A percentile compares a stretch with the other conserved stretches of the same genome.
These are phyloP conservation scores for Amphipyra berbera DNA, from an alignment of 2,888 invertebrate species.

Conservation along the genomic window DNA sequence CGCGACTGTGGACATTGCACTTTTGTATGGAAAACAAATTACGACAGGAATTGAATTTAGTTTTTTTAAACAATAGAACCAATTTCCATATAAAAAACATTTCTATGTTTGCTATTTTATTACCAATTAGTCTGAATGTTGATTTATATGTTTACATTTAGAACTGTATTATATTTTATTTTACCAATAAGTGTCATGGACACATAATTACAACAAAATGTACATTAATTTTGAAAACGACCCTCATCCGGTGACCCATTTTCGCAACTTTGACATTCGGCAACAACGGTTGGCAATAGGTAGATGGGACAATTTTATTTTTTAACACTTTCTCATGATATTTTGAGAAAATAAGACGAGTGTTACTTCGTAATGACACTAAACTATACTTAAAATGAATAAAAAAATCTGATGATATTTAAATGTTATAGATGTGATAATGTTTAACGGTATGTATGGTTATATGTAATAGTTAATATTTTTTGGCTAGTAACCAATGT, in stretches of 20 bases:
- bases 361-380: conserved; percentile 16
- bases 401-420: background rate
- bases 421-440: conserved; percentile 1
- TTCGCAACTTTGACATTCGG: conserved; percentile 81
- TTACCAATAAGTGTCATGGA: too few relatives aligned
- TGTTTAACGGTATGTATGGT: background rate
- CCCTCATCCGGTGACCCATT: conserved; percentile 84
- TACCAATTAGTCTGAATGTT: too few relatives aligned
- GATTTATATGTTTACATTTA: too few relatives aligned
- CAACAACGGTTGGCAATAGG: conserved; percentile 79
- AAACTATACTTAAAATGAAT: background rate
- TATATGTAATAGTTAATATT: conserved; percentile 25
- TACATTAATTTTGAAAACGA: too few relatives aligned
- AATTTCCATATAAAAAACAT: too few relatives aligned
- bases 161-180: too few relatives aligned
- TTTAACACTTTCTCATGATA: conserved; percentile 54
- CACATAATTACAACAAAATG: too few relatives aligned
- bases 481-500: conserved; percentile 52
- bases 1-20: too few relatives aligned
- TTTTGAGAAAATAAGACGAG: conserved; percentile 65
- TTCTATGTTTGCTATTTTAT: too few relatives aligned
- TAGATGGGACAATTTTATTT: conserved; percentile 70
- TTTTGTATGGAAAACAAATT: too few relatives aligned
- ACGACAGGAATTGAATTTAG: too few relatives aligned
- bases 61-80: too few relatives aligned